Conservation (phyloP, 2,113 vertebrate genomes). For the Himantopus leucocephalus region DNA sequence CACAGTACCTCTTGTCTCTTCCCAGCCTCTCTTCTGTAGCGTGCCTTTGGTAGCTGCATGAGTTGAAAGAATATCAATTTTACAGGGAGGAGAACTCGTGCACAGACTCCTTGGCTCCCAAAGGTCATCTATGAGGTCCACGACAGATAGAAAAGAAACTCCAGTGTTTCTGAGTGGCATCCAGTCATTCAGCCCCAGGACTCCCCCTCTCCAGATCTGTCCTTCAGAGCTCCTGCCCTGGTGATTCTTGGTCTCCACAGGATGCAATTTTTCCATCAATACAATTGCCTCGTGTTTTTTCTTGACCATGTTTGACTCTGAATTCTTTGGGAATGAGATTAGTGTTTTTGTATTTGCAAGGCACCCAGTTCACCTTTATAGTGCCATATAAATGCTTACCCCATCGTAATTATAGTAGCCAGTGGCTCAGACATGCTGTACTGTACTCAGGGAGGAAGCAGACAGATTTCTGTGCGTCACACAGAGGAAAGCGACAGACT, state of each 20-base stretch:
- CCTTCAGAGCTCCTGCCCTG: neutral
- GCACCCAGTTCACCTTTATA: neutral
- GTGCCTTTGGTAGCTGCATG: neutral
- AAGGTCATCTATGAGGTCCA: neutral
- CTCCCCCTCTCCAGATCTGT: neutral
- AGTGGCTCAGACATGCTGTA: constrained; percentile 8
- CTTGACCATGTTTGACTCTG: neutral
- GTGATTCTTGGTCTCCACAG: neutral
- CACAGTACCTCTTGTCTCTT: neutral
- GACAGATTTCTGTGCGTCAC: constrained; percentile 29
- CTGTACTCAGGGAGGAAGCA: neutral
- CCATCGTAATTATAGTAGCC: constrained; percentile 7
- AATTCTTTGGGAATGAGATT: neutral
- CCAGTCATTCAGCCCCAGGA: neutral
- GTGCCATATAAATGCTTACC: neutral
- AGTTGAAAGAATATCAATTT: neutral
- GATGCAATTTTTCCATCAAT: neutral
- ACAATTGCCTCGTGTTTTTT: neutral
- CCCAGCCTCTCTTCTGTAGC: neutral
- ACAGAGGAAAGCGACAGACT: constrained; percentile 27
- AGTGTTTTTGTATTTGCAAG: neutral
- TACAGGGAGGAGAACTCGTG: neutral
- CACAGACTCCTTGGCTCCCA: neutral
- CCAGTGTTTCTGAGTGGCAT: neutral
- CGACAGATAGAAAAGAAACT: neutral